A percentile compares a stretch with the other conserved stretches of the same genome.
Conservation (phyloP, 2,888 invertebrate species). For the Biston stratarius region DNA sequence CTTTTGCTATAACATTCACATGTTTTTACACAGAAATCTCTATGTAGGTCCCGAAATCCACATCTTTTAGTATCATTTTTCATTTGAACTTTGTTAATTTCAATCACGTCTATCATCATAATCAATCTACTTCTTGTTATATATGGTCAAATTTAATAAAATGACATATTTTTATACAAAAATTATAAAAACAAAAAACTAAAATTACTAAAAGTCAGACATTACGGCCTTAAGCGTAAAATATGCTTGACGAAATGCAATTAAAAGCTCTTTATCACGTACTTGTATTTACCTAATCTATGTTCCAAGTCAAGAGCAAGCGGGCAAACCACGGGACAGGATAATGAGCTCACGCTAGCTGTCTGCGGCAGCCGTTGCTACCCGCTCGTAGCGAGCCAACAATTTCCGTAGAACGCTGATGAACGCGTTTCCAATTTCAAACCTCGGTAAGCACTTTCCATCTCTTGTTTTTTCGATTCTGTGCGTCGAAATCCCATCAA, state of each 20-base stretch:
- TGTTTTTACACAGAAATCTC: too few relatives aligned
- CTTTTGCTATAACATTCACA: too few relatives aligned
- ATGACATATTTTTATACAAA: too few relatives aligned
- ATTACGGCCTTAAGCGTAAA: too few relatives aligned
- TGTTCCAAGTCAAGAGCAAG: slow-evolving; percentile 17
- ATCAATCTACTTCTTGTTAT: too few relatives aligned
- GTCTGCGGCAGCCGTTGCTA: slow-evolving; percentile 53
- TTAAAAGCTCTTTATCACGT: background rate
- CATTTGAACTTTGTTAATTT: too few relatives aligned
- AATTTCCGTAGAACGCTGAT: slow-evolving; percentile 77
- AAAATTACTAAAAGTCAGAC: too few relatives aligned
- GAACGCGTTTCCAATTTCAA: slow-evolving; percentile 82
- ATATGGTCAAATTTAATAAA: too few relatives aligned
- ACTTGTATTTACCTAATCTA: slow-evolving; percentile 18
- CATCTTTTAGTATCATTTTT: too few relatives aligned
- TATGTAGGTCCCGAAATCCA: too few relatives aligned
- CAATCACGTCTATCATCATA: too few relatives aligned
- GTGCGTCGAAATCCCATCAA: slow-evolving; percentile 36
- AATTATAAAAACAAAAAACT: too few relatives aligned
- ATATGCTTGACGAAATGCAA: background rate
- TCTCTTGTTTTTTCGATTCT: slow-evolving; percentile 68
- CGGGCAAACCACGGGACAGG: slow-evolving; percentile 43
- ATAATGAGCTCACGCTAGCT: slow-evolving; percentile 65
- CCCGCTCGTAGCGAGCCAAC: slow-evolving; percentile 63
- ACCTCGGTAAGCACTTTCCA: slow-evolving; percentile 77